phyloP scores from a whole-genome alignment of 2,113 vertebrate species.

The Onychostruthus taczanowskii region DNA sequence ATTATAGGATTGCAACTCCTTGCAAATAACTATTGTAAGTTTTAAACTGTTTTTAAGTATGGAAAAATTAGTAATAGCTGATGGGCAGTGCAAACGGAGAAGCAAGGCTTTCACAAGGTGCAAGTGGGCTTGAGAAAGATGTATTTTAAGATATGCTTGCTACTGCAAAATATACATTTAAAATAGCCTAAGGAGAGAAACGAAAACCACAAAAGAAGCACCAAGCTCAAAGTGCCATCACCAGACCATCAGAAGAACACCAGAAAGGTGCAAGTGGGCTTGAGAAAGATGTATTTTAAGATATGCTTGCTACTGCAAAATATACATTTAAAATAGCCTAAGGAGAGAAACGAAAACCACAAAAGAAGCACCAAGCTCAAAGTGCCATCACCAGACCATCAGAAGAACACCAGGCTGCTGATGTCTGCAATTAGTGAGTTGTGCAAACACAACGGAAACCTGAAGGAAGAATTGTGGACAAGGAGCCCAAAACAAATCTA shows the following conservation, averaged over 20 bases:
- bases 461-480: background rate
- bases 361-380: background rate
- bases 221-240: background rate
- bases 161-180: too few species aligned
- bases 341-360: background rate
- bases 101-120: too few species aligned
- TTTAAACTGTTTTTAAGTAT: too few species aligned
- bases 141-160: background rate
- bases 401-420: background rate
- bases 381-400: background rate
- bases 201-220: background rate
- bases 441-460: background rate
- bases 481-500: background rate
- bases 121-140: too few species aligned
- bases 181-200: background rate
- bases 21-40: too few species aligned
- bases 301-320: too few species aligned
- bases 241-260: background rate
- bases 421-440: background rate
- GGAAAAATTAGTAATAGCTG: too few species aligned
- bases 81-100: too few species aligned
- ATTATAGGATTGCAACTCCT: too few species aligned
- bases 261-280: too few species aligned
- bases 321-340: background rate
- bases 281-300: background rate